Base-by-base conservation (phyloP, 2,888 invertebrate species). In the Cartodere bifasciata region DNA sequence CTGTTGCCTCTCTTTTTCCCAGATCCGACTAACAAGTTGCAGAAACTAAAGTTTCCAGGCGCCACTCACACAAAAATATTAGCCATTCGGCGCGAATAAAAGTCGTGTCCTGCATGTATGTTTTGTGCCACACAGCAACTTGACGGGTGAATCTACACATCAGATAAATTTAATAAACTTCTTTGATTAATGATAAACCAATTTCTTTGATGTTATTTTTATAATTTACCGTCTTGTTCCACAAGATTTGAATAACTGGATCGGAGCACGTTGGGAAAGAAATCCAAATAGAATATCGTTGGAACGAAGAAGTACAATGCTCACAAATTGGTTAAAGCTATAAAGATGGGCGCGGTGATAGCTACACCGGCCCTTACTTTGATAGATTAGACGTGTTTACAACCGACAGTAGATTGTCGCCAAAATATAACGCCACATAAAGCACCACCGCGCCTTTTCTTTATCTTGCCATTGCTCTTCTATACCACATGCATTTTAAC, bases 21-120 rank as follows among this genome's bases (percentile, higher is more conserved):
- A n/a, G n/a, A n/a, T n/a, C 46, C 42, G 36, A 37, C 34, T 35
- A 30, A 28, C 16, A 15, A 12, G 23, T 15, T 9, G 16, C 17
- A 16, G 26, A 26, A 9, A 33, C n/a, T n/a, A 46, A 55, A 54
- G 42, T 54, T 55, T 42, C 36, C 38, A 45, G 56, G 52, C 53
- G 55, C 54, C 56, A 41, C 36, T 36, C 29, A 23, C 21, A 34
- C 37, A 13, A 9, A 10, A 5, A 13, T 12, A 24, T 13, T 11
- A 6, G 7, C 21, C 32, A 32, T 28, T 29, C 32, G 23, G n/a
- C 24, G 20, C 12, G 16, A 14, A 3, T 16, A 29, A 7, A 14
- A 10, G 15, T 10, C n/a, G 15, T 4, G 3, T n/a, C 29, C 24
- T 13, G 10, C 11, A 3, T 9, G 7, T 12, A 23, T 15, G n/a